Evolutionary conservation across 2,888 invertebrate species (phyloP).

Genomic region (Tortricodes alternella): DNA sequence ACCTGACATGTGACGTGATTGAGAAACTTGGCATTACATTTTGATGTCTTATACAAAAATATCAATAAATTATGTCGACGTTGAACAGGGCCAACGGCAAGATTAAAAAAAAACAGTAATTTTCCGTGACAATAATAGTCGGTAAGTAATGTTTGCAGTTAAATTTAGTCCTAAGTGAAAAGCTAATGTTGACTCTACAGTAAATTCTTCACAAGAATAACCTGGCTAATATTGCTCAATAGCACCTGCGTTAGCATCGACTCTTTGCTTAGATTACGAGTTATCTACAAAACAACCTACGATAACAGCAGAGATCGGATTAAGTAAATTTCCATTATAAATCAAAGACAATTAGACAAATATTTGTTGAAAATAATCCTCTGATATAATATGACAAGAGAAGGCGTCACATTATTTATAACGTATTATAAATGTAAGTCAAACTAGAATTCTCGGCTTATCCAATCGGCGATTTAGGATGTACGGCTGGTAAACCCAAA

Average conservation of each 20-base stretch:
- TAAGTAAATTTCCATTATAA: constrained; percentile 62
- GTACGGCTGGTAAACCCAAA: too few relatives aligned
- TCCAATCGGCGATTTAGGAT: too few relatives aligned
- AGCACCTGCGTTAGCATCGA: constrained; percentile 42
- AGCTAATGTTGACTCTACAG: constrained; percentile 26
- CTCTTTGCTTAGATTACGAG: constrained; percentile 51
- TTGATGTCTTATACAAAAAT: too few relatives aligned
- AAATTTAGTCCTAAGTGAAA: constrained; percentile 17
- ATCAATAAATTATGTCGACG: too few relatives aligned
- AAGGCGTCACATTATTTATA: not conserved
- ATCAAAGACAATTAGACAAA: constrained; percentile 37
- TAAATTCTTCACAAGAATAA: constrained; percentile 28
- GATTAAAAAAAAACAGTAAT: not conserved
- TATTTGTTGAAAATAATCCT: constrained; percentile 20
- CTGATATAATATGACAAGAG: constrained; percentile 4
- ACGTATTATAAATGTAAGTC: too few relatives aligned
- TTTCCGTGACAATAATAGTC: constrained; percentile 2
- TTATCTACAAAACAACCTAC: constrained; percentile 51
- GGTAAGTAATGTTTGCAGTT: constrained; percentile 18
- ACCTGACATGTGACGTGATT: too few relatives aligned
- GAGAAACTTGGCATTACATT: too few relatives aligned
- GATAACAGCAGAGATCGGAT: constrained; percentile 52
- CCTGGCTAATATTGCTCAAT: constrained; percentile 55
- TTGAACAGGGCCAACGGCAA: too few relatives aligned
- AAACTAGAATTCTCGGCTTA: too few relatives aligned